Evolutionary conservation across 2,113 vertebrate genomes (phyloP).

Genomic region (Pseudonaja textilis): DNA sequence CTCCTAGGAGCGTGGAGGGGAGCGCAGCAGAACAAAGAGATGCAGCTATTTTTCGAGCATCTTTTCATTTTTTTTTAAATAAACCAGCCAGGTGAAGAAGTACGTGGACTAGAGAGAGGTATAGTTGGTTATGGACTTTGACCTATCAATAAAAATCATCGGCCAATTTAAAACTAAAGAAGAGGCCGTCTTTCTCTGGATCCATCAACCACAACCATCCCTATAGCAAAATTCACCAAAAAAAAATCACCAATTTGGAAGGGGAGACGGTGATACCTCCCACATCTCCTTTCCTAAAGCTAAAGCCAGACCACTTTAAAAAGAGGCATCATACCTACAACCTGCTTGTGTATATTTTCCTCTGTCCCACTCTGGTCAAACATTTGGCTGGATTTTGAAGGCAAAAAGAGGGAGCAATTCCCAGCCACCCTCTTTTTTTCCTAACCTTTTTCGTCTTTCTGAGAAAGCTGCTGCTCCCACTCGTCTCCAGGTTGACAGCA

Average conservation of each 20-base stretch:
- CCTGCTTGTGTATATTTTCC: neutral
- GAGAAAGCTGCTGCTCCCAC: neutral
- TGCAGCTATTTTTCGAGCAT: conserved; percentile 8
- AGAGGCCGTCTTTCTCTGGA: neutral
- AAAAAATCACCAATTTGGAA: neutral
- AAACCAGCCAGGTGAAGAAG: neutral
- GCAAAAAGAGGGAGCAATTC: neutral
- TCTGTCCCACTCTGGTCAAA: neutral
- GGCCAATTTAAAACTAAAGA: neutral
- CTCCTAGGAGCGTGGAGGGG: neutral
- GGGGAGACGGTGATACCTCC: neutral
- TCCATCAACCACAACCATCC: neutral
- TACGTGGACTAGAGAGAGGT: neutral
- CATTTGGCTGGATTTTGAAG: neutral
- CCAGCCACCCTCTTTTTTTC: neutral
- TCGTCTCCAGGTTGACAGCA: neutral
- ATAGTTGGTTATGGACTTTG: neutral
- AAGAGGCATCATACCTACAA: neutral
- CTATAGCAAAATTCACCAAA: neutral
- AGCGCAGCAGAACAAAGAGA: conserved; percentile 33
- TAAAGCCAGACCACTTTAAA: neutral
- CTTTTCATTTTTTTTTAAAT: neutral
- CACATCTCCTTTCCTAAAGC: conserved; percentile 14
- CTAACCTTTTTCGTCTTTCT: neutral
- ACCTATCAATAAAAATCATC: neutral